Evolutionary conservation across 2,797 vertebrate species (phyloP), one percentile per base, ranked within the genome.

Genomic region (Phaenicophaeus curvirostris): DNA sequence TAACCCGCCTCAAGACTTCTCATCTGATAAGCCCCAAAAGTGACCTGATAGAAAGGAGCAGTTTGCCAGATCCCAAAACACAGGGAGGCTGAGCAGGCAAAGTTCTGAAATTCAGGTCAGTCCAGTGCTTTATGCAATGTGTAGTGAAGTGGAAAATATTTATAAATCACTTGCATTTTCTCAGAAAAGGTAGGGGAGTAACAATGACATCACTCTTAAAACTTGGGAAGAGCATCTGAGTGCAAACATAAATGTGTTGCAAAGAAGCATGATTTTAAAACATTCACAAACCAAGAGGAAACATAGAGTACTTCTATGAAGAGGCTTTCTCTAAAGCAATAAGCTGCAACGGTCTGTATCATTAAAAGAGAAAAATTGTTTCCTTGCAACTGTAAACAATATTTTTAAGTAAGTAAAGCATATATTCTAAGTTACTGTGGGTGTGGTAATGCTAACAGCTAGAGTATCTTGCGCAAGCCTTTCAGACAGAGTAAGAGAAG

Each of bases 141-240:
- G 62, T 75, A 93, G 42, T 87, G n/a, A n/a, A n/a, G n/a, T n/a
- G n/a, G 86, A 81, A 93, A 91, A 85, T 92, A 91, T 73, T 88
- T 93, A 80, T 72, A 94, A 80, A 88, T 91, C 62, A 57, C 72
- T 91, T 79, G 42, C 35, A 30, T 90, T 88, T 46, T 93, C 62
- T 91, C 54, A 53, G 72, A 75, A 90, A 87, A 39, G 35, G 77
- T 76, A 42, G 44, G 83, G 51, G 12, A 79, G 74, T 82, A 87
- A 89, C 41, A 95, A 50, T 90, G 74, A 62, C 77, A 91, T 83
- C 68, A 68, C 30, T 90, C 16, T 74, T 93, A 82, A 92, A 95
- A 85, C 58, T 19, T 88, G 55, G 79, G 65, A 74, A 85, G 80
- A 83, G 39, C 62, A 50, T 83, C 79, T 80, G 39, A 85, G 13